Evolutionary conservation across 1,140 invertebrate species (phyloP).

Genomic region (Saccostrea cuccullata): DNA sequence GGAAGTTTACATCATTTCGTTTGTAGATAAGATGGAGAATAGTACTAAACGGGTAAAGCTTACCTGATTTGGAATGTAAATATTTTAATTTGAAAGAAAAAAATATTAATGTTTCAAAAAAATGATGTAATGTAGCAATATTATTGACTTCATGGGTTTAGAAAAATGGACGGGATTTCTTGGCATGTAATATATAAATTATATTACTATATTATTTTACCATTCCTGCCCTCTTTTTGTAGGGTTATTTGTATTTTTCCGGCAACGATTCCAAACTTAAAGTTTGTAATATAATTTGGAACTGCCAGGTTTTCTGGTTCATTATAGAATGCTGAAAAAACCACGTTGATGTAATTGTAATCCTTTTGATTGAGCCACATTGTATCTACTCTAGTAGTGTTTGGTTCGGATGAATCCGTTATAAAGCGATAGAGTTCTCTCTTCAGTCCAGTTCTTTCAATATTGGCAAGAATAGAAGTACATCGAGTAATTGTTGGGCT

Average conservation of each 20-base stretch:
- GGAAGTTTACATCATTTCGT: too few species aligned
- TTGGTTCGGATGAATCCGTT: constrained; percentile 44
- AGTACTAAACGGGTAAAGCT: too few species aligned
- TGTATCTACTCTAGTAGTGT: constrained; percentile 22
- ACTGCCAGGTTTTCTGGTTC: not conserved
- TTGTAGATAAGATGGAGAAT: too few species aligned
- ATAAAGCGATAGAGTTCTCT: constrained; percentile 32
- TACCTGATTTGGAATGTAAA: too few species aligned
- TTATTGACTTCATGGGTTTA: too few species aligned
- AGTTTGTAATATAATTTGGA: constrained; percentile 17
- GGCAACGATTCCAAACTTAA: constrained; percentile 15
- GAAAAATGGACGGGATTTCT: too few species aligned
- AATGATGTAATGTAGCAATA: too few species aligned
- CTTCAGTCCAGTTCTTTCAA: not conserved
- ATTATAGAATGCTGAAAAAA: constrained; percentile 31
- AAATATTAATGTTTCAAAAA: too few species aligned
- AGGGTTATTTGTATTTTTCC: not conserved
- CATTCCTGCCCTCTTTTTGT: not conserved
- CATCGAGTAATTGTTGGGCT: constrained; percentile 30
- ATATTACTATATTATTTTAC: too few species aligned
- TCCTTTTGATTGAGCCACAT: constrained; percentile 37
- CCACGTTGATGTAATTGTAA: constrained; percentile 19
- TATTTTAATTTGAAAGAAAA: too few species aligned
- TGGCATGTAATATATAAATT: too few species aligned
- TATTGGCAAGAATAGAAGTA: not conserved